Base-by-base conservation (phyloP, 1,140 invertebrate species). In the Ladona fulva region DNA sequence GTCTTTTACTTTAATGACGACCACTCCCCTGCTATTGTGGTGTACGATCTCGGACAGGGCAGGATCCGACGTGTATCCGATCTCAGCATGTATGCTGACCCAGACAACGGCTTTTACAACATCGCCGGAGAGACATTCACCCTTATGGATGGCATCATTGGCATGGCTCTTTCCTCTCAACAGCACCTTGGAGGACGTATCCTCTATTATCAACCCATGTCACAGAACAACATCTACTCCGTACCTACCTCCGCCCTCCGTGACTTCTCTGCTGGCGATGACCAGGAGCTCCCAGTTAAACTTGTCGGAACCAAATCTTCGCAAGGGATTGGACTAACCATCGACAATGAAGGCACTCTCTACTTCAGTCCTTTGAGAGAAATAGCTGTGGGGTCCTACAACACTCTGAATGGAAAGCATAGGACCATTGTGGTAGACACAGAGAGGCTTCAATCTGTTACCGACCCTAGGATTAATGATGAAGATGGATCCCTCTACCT, bases 241-340 rank as follows among this genome's bases (percentile, higher is more conserved):
- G 89, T 95, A 7, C 88, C 92, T 11, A 92, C 92, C 0, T 87
- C 91, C 1, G 91, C 89, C 0, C 83, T 95, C 24, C 87, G 90
- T 14, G 29, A 75, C 74, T 88, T 90, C 0, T 92, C 93, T 16
- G 92, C 92, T 0, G 52, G 52, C 12, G 52, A 66, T 66, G 52
- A 66, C 5, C 87, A 89, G 1, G 87, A 89, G 0, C 82, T 94
- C 66, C 92, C 92, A 0, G 91, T 94, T 0, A 89, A 89, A 59
- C 84, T 94, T 44, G 91, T 93, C 1, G 93, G 93, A 0, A 90
- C 89, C 79, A 95, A 95, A 83, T 93, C 92, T n/a, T 94, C 93
- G 3, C 93, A 94, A 83, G 93, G 93, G 22, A 87, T 94, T 0
- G 91, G 90, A 0, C 80, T 95, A 16, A 87, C 90, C 0, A 86